Base-by-base conservation (phyloP, 2,888 invertebrate species). In the Diarsia dahlii region DNA sequence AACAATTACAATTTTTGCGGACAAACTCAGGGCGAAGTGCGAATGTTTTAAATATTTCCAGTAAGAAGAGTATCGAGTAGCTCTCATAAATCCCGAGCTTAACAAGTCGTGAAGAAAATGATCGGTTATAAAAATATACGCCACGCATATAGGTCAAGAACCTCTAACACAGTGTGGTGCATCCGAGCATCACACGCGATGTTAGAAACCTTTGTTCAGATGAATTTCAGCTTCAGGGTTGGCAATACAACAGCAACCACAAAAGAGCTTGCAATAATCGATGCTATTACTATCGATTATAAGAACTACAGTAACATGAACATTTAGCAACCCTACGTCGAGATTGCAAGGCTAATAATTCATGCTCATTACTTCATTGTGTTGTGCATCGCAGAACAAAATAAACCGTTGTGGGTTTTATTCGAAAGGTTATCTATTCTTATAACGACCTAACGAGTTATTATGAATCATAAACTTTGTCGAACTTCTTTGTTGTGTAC, bases 141-240 rank as follows among this genome's bases (percentile, higher is more conserved):
- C 89, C 86, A 84, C 88, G 84, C 91, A 92, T 91, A 90, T 93
- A 86, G 94, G 94, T 94, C 94, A 94, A 94, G 93, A 93, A 94
- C 93, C 95, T 92, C 90, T 80, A 79, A 81, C 89, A 86, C 87
- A 86, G 84, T 80, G 77, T 83, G 85, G 86, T 90, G 90, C 91
- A 91, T 89, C 89, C 84, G 84, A 91, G 89, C 85, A 88, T 86
- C 87, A 85, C 89, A 91, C 89, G 91, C 89, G 84, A 89, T 87
- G 86, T 86, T 89, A 76, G 67, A 85, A 78, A 75, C 74, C 89
- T 91, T 91, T 89, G 87, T 87, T 85, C 77, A 79, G 68, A 62
- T 71, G 23, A 76, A 72, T 72, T 84, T 80, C 63, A 83, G 71
- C 52, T 62, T 66, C 76, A 81, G 76, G 78, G 76, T 74, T 84